A percentile compares a stretch with the other conserved stretches of the same genome.
phyloP scores from a whole-genome alignment of 2,888 invertebrate genomes.

The Neoascia interrupta region DNA sequence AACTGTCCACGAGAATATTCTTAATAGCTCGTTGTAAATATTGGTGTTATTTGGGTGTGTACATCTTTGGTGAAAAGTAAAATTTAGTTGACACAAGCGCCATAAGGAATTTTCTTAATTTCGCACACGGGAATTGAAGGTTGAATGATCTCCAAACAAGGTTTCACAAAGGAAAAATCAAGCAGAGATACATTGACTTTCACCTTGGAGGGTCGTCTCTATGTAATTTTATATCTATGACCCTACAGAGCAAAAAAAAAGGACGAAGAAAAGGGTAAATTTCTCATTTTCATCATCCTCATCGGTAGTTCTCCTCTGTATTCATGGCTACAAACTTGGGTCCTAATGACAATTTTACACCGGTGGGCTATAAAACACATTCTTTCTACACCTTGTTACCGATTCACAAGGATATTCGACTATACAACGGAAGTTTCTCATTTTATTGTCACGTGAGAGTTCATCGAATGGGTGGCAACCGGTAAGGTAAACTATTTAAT shows the following conservation, averaged over 20 bases:
- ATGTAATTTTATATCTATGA: too few species aligned
- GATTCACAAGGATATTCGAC: slow-evolving; percentile 17
- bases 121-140: slow-evolving; percentile 15
- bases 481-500: slow-evolving; percentile 42
- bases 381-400: too few species aligned
- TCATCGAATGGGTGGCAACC: background rate
- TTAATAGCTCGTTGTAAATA: too few species aligned
- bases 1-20: too few species aligned
- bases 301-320: background rate
- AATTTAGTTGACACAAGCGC: background rate
- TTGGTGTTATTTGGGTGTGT: too few species aligned
- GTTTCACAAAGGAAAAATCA: too few species aligned
- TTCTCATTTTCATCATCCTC: background rate
- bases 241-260: background rate
- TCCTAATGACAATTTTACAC: slow-evolving; percentile 16
- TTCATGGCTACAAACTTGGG: background rate
- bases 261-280: too few species aligned
- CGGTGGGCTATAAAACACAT: too few species aligned
- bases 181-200: background rate
- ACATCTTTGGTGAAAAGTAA: too few species aligned
- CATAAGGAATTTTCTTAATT: slow-evolving; percentile 38
- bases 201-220: slow-evolving; percentile 1
- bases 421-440: background rate
- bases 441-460: background rate
- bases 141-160: slow-evolving; percentile 11